Evolutionary conservation across 2,888 invertebrate genomes (phyloP).

Genomic region (Acleris cristana): DNA sequence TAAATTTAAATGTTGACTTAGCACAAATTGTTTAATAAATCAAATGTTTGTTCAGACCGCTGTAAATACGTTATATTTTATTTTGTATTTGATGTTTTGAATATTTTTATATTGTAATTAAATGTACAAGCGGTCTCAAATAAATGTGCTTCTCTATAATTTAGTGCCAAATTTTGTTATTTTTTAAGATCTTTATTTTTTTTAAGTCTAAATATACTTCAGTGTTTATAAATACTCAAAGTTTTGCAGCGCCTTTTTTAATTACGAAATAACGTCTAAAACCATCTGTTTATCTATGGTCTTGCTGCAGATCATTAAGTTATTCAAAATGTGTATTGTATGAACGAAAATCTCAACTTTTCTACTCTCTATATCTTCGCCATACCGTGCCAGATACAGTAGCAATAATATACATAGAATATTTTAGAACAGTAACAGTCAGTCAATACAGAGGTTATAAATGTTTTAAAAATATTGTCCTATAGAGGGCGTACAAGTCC

Average conservation of each 20-base stretch:
- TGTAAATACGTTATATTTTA: too few species aligned
- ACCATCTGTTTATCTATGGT: too few species aligned
- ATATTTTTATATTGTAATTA: background rate
- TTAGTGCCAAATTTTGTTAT: conserved; percentile 36
- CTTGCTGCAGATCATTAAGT: too few species aligned
- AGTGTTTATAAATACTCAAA: conserved; percentile 24
- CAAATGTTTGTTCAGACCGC: too few species aligned
- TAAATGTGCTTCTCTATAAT: conserved; percentile 20
- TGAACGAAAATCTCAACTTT: background rate
- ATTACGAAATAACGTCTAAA: too few species aligned
- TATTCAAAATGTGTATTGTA: background rate
- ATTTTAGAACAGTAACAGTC: too few species aligned
- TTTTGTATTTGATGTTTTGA: background rate
- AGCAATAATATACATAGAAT: conserved; percentile 14
- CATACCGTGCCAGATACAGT: conserved; percentile 35
- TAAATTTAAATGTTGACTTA: too few species aligned
- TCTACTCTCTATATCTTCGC: conserved; percentile 5
- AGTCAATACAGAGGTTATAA: too few species aligned
- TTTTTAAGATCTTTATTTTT: conserved; percentile 12
- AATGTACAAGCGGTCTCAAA: background rate
- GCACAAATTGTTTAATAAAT: too few species aligned
- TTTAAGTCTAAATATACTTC: conserved; percentile 16
- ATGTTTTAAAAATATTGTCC: too few species aligned
- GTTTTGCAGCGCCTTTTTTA: background rate
- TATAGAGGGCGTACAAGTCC: background rate